These are phyloP conservation scores for Leucoraja ocellata DNA, from an alignment of 2,797 vertebrate genomes.

Conservation along the genomic window DNA sequence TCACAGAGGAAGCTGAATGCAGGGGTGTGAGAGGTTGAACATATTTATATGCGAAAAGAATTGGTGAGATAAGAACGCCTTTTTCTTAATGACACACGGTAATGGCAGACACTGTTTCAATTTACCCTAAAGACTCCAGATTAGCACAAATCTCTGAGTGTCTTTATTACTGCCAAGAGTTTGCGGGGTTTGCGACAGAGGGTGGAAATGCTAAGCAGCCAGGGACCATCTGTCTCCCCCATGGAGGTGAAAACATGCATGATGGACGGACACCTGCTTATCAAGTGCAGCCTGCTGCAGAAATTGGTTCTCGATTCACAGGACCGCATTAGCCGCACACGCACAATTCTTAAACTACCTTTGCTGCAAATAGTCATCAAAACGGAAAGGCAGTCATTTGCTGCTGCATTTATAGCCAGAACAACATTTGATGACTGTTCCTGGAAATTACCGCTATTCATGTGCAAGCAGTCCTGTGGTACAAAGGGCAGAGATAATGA, in stretches of 20 bases:
- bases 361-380: conserved; percentile 25
- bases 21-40: conserved; percentile 50
- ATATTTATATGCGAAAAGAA: conserved; percentile 49
- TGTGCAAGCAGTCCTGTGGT: conserved; percentile 15
- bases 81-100: conserved; percentile 55
- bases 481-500: conserved; percentile 16
- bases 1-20: conserved; percentile 51
- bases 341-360: conserved; percentile 47
- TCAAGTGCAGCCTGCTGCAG: conserved; percentile 64
- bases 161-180: conserved; percentile 55
- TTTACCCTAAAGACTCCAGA: conserved; percentile 60
- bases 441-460: conserved; percentile 28
- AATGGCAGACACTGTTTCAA: conserved; percentile 55
- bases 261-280: conserved; percentile 81
- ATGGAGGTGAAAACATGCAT: conserved; percentile 54
- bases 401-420: conserved; percentile 25
- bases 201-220: conserved; percentile 62
- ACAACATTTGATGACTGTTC: conserved; percentile 31
- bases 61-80: conserved; percentile 51
- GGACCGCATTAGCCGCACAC: conserved; percentile 61
- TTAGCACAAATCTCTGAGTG: conserved; percentile 56
- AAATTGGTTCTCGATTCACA: conserved; percentile 65
- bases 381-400: neutral
- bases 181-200: conserved; percentile 51
- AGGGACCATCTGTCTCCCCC: conserved; percentile 66